Evolutionary conservation across 1,140 invertebrate species (phyloP), one percentile per base, ranked within the genome.

Genomic region (Anthonomus grandis): DNA sequence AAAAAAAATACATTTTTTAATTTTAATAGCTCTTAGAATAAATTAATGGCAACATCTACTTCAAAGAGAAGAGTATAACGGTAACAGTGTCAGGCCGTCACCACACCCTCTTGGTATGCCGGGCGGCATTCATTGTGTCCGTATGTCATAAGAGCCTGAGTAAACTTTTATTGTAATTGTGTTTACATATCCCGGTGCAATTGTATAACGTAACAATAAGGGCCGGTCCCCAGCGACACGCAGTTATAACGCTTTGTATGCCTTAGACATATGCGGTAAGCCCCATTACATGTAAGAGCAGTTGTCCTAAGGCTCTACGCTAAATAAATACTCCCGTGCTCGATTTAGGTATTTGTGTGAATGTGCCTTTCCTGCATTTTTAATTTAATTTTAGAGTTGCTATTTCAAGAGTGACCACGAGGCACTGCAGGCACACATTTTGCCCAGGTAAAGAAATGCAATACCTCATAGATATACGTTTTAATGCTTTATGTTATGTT

Each of bases 91-190:
- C n/a, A n/a, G n/a, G n/a, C n/a, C n/a, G n/a, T n/a, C n/a, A n/a
- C n/a, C n/a, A n/a, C n/a, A n/a, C n/a, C n/a, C n/a, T n/a, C n/a
- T n/a, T n/a, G n/a, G n/a, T n/a, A n/a, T n/a, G n/a, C n/a, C n/a
- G n/a, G n/a, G n/a, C n/a, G n/a, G n/a, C n/a, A n/a, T n/a, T n/a
- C 15, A 44, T 53, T 53, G 38, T 53, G 50, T 24, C 39, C 50
- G 19, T 53, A 42, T 55, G 27, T 15, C 23, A 22, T 2, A 24
- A 46, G 13, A 17, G 21, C 22, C 18, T 45, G 37, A 55, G 46
- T 55, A 55, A 55, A 55, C 44, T 36, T 55, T 46, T 55, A 53
- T 36, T 46, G 25, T 55, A 46, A 55, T 55, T 46, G 42, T 55
- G 52, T 55, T 55, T 55, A 46, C 42, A 31, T 34, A 46, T 46